Evolutionary conservation across 2,113 vertebrate species (phyloP), one percentile per base, ranked within the genome.

Genomic region (Crotalus helleri): DNA sequence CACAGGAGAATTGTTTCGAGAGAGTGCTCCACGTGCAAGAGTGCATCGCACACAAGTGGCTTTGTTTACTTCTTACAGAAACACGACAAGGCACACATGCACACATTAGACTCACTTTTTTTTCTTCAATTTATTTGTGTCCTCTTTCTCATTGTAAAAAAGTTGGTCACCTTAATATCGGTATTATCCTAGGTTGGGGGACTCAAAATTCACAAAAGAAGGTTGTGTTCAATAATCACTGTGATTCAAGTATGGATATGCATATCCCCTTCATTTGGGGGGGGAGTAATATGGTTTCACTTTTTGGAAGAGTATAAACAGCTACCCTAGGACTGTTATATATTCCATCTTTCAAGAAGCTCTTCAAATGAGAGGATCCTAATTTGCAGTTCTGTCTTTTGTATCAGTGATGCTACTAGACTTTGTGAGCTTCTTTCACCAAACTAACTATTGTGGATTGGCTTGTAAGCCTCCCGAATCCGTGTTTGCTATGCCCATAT

Each of bases 11-110:
- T 44, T 44, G 44, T 44, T 44, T 44, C 0, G 44, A 44, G 44
- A 44, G 44, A 0, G 44, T 44, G 44, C 44, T 0, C 44, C 44
- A 3, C 3, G 0, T 0, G 0, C 44, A 44, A 44, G 44, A 44
- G 44, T 44, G 44, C 3, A 0, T 44, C 3, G 3, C 44, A 44
- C 2, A 3, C 44, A 44, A 44, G 44, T 44, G 44, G 44, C 44
- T 44, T 44, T 44, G 44, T 44, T 44, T 44, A 44, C 44, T 44
- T 44, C 44, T 44, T 44, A 44, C 44, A 0, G 3, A 44, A 44
- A 44, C 44, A 44, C 44, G 44, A 44, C 44, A 44, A 0, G 44
- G 44, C 44, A 44, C 44, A 44, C 0, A 44, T 0, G 3, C 3
- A 44, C 44, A 3, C 0, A 44, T 44, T 44, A 44, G 44, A 44